Conservation (phyloP, 92 coral and sea anemone species). For the Montipora capitata region DNA sequence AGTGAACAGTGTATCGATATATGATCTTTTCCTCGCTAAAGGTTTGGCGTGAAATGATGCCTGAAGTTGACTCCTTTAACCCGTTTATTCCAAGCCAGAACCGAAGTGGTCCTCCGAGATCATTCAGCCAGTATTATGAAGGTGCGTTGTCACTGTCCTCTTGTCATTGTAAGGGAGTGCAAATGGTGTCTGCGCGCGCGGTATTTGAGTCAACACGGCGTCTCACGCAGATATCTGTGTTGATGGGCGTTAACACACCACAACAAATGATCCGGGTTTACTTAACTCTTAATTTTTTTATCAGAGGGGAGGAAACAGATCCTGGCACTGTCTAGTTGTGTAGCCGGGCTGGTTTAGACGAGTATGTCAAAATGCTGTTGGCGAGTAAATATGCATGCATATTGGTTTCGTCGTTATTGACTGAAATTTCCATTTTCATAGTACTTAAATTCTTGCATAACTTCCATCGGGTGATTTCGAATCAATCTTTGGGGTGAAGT, state of each 20-base stretch:
- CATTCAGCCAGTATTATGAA: constrained; percentile 57
- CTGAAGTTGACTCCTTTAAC: constrained; percentile 35
- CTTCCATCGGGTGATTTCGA: background rate
- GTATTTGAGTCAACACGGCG: background rate
- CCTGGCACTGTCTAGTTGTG: background rate
- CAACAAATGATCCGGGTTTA: too few species aligned
- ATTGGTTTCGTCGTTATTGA: too few species aligned
- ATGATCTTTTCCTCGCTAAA: constrained; percentile 10
- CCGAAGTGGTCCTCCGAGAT: constrained; percentile 20
- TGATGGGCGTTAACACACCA: background rate
- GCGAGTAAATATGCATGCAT: too few species aligned
- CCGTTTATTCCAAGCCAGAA: constrained; percentile 28
- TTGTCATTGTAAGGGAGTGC: background rate
- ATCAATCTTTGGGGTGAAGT: background rate
- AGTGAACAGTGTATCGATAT: background rate
- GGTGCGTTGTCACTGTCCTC: constrained; percentile 10
- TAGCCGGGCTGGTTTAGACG: background rate
- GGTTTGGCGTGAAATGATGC: constrained; percentile 52
- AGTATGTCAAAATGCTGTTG: too few species aligned
- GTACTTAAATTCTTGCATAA: background rate
- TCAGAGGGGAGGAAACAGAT: background rate
- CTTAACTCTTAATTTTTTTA: too few species aligned
- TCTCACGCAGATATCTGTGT: background rate
- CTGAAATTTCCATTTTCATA: background rate
- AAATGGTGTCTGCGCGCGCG: background rate